Evolutionary conservation across 2,888 invertebrate species (phyloP).

Genomic region (Parascotia fuliginaria): DNA sequence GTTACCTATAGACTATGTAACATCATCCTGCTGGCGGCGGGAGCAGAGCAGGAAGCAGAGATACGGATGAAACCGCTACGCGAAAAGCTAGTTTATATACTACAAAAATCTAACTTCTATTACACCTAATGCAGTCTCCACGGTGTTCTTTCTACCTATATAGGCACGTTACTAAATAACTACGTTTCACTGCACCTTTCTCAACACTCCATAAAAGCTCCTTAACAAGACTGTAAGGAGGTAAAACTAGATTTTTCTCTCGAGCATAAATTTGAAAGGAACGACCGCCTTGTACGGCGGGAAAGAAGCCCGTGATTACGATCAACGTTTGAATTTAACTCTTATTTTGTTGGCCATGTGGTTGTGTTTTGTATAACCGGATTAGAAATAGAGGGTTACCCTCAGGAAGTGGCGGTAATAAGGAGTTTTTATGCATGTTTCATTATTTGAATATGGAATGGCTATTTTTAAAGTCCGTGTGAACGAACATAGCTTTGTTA

Average conservation of each 20-base stretch:
- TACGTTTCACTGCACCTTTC: not conserved
- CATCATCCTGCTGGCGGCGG: no score
- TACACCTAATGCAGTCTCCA: no score
- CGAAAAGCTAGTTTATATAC: no score
- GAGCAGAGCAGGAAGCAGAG: no score
- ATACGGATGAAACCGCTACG: no score
- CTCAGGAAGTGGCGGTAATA: constrained; percentile 64
- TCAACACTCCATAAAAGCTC: constrained; percentile 4
- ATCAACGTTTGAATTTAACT: constrained; percentile 24
- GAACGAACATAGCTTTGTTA: constrained; percentile 44
- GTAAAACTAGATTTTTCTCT: constrained; percentile 14
- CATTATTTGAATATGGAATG: constrained; percentile 66
- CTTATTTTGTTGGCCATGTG: constrained; percentile 27
- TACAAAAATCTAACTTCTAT: no score
- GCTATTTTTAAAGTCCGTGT: constrained; percentile 68
- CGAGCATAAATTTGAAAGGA: constrained; percentile 13
- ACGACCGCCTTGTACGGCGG: constrained; percentile 27
- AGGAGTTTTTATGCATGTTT: constrained; percentile 76
- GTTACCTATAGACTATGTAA: no score
- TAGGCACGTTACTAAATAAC: no score
- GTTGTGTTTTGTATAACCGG: constrained; percentile 33
- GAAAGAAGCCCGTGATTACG: constrained; percentile 48
- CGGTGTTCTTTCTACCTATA: no score
- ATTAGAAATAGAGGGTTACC: constrained; percentile 48
- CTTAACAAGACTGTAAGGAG: constrained; percentile 4